These are phyloP conservation scores for Xenopus petersii DNA, from an alignment of 2,797 vertebrate species.

Conservation along the genomic window DNA sequence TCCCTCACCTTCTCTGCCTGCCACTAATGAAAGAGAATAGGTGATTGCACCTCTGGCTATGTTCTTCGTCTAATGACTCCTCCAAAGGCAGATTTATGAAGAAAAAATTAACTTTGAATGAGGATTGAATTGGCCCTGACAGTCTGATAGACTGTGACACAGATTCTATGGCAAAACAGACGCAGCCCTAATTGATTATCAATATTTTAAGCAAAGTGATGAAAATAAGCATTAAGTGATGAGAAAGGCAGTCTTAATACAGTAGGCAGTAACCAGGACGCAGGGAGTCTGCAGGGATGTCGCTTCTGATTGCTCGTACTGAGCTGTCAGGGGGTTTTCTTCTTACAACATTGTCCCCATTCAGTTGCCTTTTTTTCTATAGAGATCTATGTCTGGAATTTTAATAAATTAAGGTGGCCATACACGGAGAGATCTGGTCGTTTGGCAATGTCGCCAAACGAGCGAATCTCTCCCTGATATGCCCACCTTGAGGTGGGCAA, in stretches of 20 bases:
- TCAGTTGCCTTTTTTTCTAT: conserved; percentile 48
- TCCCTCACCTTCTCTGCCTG: conserved; percentile 99
- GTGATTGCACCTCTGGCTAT: conserved; percentile 98
- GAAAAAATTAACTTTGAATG: conserved; percentile 94
- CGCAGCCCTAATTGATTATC: conserved; percentile 98
- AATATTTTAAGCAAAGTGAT: conserved; percentile 99
- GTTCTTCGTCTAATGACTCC: conserved; percentile 84
- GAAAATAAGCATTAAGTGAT: conserved; percentile 98
- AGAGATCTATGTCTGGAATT: conserved; percentile 48
- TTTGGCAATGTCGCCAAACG: too few relatives aligned
- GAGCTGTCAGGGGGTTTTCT: conserved; percentile 50
- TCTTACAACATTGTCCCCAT: conserved; percentile 53
- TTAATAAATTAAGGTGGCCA: conserved; percentile 45
- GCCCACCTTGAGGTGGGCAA: too few relatives aligned
- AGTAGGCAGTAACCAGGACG: conserved; percentile 67
- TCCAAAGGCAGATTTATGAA: conserved; percentile 87
- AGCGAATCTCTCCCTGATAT: too few relatives aligned
- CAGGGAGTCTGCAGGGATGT: conserved; percentile 61
- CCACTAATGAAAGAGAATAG: conserved; percentile 99
- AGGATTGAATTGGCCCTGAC: conserved; percentile 94
- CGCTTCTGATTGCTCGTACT: conserved; percentile 44
- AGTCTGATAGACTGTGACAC: conserved; percentile 95
- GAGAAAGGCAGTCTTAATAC: conserved; percentile 82
- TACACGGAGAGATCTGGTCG: too few relatives aligned
- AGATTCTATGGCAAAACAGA: conserved; percentile 97